These are phyloP conservation scores for Oscheius sp. DNA, from an alignment of 2,888 invertebrate species.

Conservation along the genomic window DNA sequence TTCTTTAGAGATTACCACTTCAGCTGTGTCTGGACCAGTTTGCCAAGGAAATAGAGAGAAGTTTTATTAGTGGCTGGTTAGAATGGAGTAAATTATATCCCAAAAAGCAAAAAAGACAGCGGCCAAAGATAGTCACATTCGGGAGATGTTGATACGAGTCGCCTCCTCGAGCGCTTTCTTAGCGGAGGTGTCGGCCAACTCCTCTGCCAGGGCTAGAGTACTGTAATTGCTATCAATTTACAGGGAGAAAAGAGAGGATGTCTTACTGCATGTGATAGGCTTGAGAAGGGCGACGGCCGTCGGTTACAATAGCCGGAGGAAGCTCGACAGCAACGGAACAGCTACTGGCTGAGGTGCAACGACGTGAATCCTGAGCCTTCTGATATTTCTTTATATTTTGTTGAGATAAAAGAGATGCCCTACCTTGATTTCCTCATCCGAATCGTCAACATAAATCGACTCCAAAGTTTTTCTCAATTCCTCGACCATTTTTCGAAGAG, in stretches of 20 bases:
- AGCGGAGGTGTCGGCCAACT: constrained; percentile 9
- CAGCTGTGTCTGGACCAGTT: neutral
- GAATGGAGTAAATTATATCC: neutral
- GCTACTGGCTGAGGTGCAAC: constrained; percentile 5
- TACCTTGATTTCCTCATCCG: constrained; percentile 1
- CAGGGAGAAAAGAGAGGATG: neutral
- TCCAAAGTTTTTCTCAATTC: constrained; percentile 1
- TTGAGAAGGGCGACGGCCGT: constrained; percentile 33
- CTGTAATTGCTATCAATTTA: neutral
- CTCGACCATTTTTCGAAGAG: constrained; percentile 2
- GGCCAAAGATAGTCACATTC: no score
- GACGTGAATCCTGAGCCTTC: neutral
- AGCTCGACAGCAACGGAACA: constrained; percentile 1
- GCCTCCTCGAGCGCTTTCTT: constrained; percentile 28
- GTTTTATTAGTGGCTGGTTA: neutral
- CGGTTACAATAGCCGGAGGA: constrained; percentile 25
- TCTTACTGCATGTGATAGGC: constrained; percentile 16
- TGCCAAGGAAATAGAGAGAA: neutral
- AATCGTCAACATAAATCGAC: neutral
- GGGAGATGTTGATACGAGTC: constrained; percentile 24
- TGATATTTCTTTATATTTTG: neutral
- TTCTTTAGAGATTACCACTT: neutral
- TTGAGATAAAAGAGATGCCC: neutral
- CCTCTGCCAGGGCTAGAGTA: neutral
- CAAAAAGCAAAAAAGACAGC: neutral